Conservation (phyloP, 2,888 invertebrate species). For the Drosophila leonis region DNA sequence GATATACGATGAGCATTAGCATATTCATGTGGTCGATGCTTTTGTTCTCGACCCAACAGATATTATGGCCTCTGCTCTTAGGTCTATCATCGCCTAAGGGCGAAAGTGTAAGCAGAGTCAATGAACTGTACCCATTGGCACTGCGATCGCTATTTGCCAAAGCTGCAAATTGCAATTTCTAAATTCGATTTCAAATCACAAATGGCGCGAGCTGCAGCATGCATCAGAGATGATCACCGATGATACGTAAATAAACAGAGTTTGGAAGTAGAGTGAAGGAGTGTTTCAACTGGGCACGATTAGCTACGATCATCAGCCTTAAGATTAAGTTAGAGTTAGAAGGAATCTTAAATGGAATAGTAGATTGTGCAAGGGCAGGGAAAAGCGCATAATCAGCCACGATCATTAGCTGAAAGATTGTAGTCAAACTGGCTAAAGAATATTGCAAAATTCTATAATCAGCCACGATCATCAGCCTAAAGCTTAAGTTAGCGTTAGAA, state of each 20-base stretch:
- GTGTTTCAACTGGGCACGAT: not conserved
- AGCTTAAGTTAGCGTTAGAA: not conserved
- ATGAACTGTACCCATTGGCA: slow-evolving; percentile 50
- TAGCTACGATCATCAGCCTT: not conserved
- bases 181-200: not conserved
- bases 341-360: not conserved
- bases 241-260: not conserved
- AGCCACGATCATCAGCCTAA: not conserved
- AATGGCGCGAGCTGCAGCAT: not conserved
- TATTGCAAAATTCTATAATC: too few relatives aligned
- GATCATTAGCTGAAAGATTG: too few relatives aligned
- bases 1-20: slow-evolving; percentile 52
- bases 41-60: slow-evolving; percentile 36
- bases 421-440: too few relatives aligned
- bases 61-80: slow-evolving; percentile 3
- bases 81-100: slow-evolving; percentile 47
- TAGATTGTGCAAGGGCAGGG: not conserved
- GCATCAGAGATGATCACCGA: not conserved
- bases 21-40: slow-evolving; percentile 58
- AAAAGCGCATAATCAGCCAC: not conserved
- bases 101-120: slow-evolving; percentile 70
- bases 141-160: not conserved
- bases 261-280: not conserved
- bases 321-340: not conserved
- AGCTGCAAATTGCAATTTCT: not conserved